A percentile compares a stretch with the other conserved stretches of the same genome.
These are phyloP conservation scores for Canis aureus DNA, from an alignment of 2,113 vertebrate species.

Conservation along the genomic window DNA sequence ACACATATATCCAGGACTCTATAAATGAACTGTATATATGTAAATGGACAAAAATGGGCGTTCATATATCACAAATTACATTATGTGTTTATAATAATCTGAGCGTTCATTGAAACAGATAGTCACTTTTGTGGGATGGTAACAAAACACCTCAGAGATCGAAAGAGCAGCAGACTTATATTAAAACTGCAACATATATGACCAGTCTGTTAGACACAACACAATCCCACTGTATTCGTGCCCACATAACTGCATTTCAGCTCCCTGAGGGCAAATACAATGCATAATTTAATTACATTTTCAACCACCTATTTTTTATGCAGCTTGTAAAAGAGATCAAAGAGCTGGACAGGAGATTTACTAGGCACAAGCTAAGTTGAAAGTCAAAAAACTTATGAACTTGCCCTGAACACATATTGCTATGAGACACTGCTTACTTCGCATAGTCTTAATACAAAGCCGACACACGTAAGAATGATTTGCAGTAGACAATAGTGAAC, in stretches of 20 bases:
- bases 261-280: neutral
- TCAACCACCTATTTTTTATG: conserved; percentile 48
- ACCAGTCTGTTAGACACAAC: neutral
- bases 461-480: conserved; percentile 35
- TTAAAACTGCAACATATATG: neutral
- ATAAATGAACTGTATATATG: neutral
- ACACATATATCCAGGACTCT: neutral
- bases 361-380: neutral
- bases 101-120: neutral
- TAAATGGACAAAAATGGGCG: neutral
- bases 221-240: conserved; percentile 21
- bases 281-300: conserved; percentile 58
- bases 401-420: neutral
- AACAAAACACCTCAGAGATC: neutral
- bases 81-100: neutral
- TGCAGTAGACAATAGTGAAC: neutral
- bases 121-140: neutral
- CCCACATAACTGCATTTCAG: conserved; percentile 27
- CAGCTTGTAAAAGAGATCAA: conserved; percentile 53
- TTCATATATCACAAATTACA: neutral
- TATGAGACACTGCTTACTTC: conserved; percentile 36
- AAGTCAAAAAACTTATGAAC: conserved; percentile 42
- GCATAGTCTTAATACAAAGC: neutral
- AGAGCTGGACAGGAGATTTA: conserved; percentile 41
- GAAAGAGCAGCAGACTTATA: neutral